Evolutionary conservation across 2,113 vertebrate genomes (phyloP), one percentile per base, ranked within the genome.

Genomic region (Aythya baeri): DNA sequence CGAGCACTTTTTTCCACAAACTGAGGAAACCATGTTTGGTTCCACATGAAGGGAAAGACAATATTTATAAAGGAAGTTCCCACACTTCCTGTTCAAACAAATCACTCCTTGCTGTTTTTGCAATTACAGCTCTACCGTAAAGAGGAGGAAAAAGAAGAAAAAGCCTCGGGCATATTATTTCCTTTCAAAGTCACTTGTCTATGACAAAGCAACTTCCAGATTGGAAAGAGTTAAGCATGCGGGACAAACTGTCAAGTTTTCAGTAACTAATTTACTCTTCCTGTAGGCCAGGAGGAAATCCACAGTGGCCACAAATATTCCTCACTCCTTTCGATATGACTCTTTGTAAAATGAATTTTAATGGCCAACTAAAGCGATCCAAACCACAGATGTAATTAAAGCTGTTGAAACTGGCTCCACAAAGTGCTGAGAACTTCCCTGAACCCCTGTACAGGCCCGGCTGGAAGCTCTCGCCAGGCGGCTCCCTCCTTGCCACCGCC

Each of bases 251-350:
- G 92, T 93, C 77, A 95, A 93, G 63, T 95, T 96, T 97, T 96
- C 85, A 92, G 93, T 96, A 95, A 97, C 97, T 95, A 93, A 96
- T 96, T 96, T 93, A 96, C 83, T 91, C 85, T 96, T 97, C 91
- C 94, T 94, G 91, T 88, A 96, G 96, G 77, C 87, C 93, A 94
- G 92, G 80, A 97, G 96, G 93, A 97, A 97, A 96, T 93, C 95
- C 97, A 97, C 93, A 93, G 71, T 80, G n/a, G 5, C 96, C 96
- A 94, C 97, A 96, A 91, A 94, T 86, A 97, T 94, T 96, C 83
- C 74, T 93, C 59, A n/a, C 90, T 94, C 1, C 7, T 81, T 97
- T 96, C 96, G 96, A 88, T 95, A 71, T 80, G 86, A 29, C 77
- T 85, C 74, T n/a, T 94, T 96, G 93, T 96, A 91, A 91, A 97